Evolutionary conservation across 2,888 invertebrate species (phyloP), one percentile per base, ranked within the genome.

Genomic region (Carpatolechia fugitivella): DNA sequence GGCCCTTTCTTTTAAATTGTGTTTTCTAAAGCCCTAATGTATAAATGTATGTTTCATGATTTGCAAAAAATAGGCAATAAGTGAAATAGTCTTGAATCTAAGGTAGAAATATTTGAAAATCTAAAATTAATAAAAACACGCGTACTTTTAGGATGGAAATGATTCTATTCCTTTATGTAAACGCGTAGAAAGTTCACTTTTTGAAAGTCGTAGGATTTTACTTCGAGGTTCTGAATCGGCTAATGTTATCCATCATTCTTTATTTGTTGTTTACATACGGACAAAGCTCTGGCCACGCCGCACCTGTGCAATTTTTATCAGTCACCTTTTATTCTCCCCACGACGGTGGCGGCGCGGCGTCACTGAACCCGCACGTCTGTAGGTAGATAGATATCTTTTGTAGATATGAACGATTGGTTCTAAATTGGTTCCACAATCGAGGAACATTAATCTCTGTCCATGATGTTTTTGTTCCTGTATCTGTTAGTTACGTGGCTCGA

Each of bases 371-470:
- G 14, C 20, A 44, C 35, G 16, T 40, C 10, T 14, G 40, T 40
- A 18, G 40, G 16, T 40, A 40, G 40, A n/a, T 36, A n/a, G 11
- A 1, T 38, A 13, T 14, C 16, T 38, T 7, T 16, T 38, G 20
- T 44, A 44, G 44, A 44, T 44, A 18, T 44, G 44, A 44, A 11
- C 29, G 24, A 44, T 44, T 18, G 10, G 7, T 13, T 29, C 5
- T n/a, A 44, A 44, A 44, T 44, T 44, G 44, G 24, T 24, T 29
- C 29, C 44, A 44, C 13, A 20, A 44, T 11, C 20, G 24, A 44
- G 44, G 5, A 11, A 44, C 44, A 44, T 44, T 44, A 44, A 44
- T 44, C 44, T 44, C 20, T 44, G 44, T 44, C 44, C 24, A 24
- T 44, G 24, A 18, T n/a, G 18, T n/a, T 44, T 44, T 44, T 18